Conservation (phyloP, 2,797 vertebrate genomes). For the Hyperoplus lanceolatus region DNA sequence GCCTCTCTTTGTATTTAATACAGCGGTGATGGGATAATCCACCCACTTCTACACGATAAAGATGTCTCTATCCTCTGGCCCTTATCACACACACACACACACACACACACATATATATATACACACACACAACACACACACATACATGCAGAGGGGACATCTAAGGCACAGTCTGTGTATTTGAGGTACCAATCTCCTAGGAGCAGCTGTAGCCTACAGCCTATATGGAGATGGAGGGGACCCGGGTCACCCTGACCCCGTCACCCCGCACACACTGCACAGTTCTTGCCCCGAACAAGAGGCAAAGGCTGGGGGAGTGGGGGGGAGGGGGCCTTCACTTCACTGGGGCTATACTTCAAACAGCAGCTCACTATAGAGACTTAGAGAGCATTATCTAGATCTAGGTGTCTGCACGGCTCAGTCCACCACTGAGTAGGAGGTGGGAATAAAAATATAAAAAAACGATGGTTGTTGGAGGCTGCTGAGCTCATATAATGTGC, state of each 20-base stretch:
- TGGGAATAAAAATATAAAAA: constrained; percentile 39
- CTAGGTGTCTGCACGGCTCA: constrained; percentile 67
- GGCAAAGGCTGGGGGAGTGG: constrained; percentile 62
- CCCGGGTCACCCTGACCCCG: constrained; percentile 81
- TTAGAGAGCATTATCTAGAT: constrained; percentile 82
- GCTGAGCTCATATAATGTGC: constrained; percentile 21
- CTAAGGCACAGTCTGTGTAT: constrained; percentile 74
- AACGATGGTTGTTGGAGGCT: constrained; percentile 4
- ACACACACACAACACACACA: constrained; percentile 45
- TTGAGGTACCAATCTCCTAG: constrained; percentile 84
- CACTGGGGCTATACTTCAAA: constrained; percentile 79
- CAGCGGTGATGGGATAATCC: constrained; percentile 80
- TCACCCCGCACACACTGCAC: constrained; percentile 78
- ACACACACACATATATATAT: constrained; percentile 60
- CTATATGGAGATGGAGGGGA: constrained; percentile 83
- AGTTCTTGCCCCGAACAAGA: constrained; percentile 74
- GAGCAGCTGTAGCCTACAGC: constrained; percentile 87
- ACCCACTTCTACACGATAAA: constrained; percentile 77
- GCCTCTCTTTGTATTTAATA: constrained; percentile 77
- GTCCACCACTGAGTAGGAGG: constrained; percentile 50
- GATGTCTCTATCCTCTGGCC: constrained; percentile 76
- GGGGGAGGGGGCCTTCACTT: constrained; percentile 55
- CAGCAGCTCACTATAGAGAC: constrained; percentile 69
- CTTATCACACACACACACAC: constrained; percentile 77
- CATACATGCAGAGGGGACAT: constrained; percentile 61